phyloP scores from a whole-genome alignment of 2,113 vertebrate species.

The Dromaius novaehollandiae region DNA sequence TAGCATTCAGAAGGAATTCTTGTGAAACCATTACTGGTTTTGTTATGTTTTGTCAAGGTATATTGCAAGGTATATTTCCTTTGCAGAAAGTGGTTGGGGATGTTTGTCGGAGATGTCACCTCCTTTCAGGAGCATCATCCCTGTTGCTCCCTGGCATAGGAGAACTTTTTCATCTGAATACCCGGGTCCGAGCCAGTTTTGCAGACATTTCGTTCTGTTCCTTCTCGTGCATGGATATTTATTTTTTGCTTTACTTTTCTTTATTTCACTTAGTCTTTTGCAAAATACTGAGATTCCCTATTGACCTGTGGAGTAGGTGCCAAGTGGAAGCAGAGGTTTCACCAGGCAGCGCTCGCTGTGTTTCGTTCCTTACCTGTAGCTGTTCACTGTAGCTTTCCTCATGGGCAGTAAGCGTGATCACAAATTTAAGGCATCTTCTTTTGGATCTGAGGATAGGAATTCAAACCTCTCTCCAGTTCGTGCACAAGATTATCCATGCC shows the following conservation, averaged over 20 bases:
- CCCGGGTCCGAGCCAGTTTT: background rate
- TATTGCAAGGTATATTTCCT: background rate
- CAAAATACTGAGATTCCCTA: background rate
- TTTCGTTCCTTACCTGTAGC: background rate
- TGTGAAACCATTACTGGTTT: background rate
- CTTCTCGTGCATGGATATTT: background rate
- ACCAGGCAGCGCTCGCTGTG: background rate
- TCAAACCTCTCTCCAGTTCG: too few relatives aligned
- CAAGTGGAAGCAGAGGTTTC: background rate
- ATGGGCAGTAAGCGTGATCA: background rate
- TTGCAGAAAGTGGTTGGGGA: background rate
- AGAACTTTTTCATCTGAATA: background rate
- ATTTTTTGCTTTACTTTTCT: background rate
- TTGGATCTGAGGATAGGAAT: too few relatives aligned
- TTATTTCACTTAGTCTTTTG: background rate
- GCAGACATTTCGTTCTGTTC: background rate
- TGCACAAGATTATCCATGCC: too few relatives aligned
- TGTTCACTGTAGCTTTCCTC: background rate
- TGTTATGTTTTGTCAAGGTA: background rate
- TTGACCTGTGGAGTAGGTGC: background rate
- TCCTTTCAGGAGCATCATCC: background rate
- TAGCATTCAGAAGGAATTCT: background rate
- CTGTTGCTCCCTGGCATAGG: background rate
- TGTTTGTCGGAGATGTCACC: background rate
- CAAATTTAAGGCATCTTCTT: background rate